Evolutionary conservation across 1,140 invertebrate genomes (phyloP).

Genomic region (Drosophila simulans): DNA sequence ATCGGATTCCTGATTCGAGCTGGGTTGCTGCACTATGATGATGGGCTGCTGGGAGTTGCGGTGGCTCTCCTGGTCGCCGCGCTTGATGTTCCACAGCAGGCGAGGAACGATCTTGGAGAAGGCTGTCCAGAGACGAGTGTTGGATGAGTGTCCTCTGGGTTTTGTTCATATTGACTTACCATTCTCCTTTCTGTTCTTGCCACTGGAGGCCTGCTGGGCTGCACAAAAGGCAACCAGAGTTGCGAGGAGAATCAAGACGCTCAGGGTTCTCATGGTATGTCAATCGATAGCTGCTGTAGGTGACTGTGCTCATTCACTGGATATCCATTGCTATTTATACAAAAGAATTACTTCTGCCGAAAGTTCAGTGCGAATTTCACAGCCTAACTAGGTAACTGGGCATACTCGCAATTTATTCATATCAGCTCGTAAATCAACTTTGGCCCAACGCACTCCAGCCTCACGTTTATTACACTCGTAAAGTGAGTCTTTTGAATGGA

Average conservation of each 20-base stretch:
- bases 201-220: neutral
- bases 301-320: constrained; percentile 39
- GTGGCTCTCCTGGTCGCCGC: constrained; percentile 19
- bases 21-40: constrained; percentile 42
- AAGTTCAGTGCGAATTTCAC: constrained; percentile 44
- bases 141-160: no score
- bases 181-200: constrained; percentile 16
- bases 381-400: constrained; percentile 27
- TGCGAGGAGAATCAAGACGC: constrained; percentile 19
- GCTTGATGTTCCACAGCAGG: constrained; percentile 40
- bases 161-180: neutral
- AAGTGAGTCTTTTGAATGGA: constrained; percentile 27
- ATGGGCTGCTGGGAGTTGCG: constrained; percentile 32
- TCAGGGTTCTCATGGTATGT: constrained; percentile 35
- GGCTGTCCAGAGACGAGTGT: neutral
- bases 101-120: constrained; percentile 46
- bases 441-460: constrained; percentile 1
- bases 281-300: constrained; percentile 24
- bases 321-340: constrained; percentile 47
- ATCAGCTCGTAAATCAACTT: constrained; percentile 71
- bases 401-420: constrained; percentile 27
- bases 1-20: constrained; percentile 13
- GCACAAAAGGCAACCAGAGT: constrained; percentile 11
- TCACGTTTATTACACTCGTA: constrained; percentile 65
- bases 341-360: constrained; percentile 4